Percentiles rank a stretch among this genome's conserved stretches.
phyloP scores from a whole-genome alignment of 2,888 invertebrate species.

The Ochropacha duplaris region DNA sequence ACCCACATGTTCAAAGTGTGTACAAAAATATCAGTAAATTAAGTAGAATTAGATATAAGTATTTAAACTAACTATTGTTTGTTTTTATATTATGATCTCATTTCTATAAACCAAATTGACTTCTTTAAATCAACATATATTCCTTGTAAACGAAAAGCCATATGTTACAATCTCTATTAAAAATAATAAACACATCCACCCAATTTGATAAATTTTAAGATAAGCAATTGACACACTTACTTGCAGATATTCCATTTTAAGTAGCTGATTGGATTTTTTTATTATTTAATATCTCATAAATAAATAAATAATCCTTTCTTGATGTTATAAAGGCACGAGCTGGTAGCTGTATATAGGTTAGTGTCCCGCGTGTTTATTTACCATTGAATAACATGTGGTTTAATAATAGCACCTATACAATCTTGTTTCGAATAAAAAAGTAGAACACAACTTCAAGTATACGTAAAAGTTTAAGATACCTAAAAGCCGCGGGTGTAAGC shows the following conservation, averaged over 20 bases:
- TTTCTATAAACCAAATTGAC: too few species aligned
- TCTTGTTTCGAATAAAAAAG: neutral
- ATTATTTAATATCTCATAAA: constrained; percentile 28
- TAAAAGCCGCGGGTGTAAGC: neutral
- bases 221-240: constrained; percentile 57
- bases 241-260: constrained; percentile 45
- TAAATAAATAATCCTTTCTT: constrained; percentile 9
- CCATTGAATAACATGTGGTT: constrained; percentile 26
- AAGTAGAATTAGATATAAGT: too few species aligned
- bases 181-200: constrained; percentile 11
- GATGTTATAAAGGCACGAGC: neutral
- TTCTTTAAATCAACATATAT: neutral
- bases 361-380: constrained; percentile 52
- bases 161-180: constrained; percentile 6
- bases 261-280: constrained; percentile 28
- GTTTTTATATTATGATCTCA: too few species aligned
- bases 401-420: neutral
- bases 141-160: neutral
- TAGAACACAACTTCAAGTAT: neutral
- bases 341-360: constrained; percentile 46
- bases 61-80: too few species aligned
- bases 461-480: neutral
- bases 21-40: too few species aligned
- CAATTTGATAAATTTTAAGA: constrained; percentile 32
- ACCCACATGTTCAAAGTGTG: too few species aligned